Evolutionary conservation across 2,113 vertebrate genomes (phyloP).

Genomic region (Rynchops niger): DNA sequence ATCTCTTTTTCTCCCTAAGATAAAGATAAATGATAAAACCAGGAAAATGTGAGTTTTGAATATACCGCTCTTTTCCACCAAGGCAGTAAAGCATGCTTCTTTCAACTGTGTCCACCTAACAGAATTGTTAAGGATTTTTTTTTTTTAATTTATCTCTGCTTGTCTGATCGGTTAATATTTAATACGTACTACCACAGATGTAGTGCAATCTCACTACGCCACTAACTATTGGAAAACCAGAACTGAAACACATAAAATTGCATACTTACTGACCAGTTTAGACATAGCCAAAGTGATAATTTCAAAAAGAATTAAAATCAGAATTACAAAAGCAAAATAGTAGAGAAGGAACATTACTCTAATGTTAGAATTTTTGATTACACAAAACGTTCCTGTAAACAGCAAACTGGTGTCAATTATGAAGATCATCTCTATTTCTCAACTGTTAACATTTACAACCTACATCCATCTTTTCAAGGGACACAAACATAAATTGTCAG

Average conservation of each 20-base stretch:
- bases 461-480: not conserved
- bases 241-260: not conserved
- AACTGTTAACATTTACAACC: not conserved
- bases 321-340: not conserved
- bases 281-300: not conserved
- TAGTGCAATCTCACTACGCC: not conserved
- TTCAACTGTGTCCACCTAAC: not conserved
- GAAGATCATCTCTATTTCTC: not conserved
- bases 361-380: not conserved
- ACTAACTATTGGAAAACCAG: not conserved
- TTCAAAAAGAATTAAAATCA: not conserved
- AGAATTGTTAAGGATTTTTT: not conserved
- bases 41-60: not conserved
- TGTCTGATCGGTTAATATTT: not conserved
- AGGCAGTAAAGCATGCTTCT: not conserved
- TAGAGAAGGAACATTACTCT: not conserved
- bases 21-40: not conserved
- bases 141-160: not conserved
- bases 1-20: not conserved
- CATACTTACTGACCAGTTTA: not conserved
- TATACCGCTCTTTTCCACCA: not conserved
- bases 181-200: not conserved
- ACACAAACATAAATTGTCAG: not conserved
- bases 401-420: not conserved
- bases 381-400: not conserved